Evolutionary conservation across 2,888 invertebrate species (phyloP).

Genomic region (Lamproptera curius): DNA sequence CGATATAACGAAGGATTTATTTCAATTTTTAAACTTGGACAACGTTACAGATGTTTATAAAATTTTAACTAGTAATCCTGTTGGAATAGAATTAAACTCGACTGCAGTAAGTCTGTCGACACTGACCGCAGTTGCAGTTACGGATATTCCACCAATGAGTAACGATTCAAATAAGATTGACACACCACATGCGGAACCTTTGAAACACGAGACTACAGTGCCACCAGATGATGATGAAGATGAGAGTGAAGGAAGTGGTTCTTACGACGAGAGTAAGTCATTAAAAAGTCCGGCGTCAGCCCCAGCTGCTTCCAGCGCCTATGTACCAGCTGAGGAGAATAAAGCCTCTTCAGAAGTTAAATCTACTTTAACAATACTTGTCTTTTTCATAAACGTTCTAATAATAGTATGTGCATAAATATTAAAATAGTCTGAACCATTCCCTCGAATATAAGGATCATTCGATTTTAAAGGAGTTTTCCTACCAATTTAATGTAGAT

Average conservation of each 20-base stretch:
- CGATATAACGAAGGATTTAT: constrained; percentile 41
- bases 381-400: constrained; percentile 23
- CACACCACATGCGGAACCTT: constrained; percentile 51
- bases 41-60: constrained; percentile 48
- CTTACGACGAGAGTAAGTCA: constrained; percentile 48
- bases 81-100: constrained; percentile 29
- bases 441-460: not conserved
- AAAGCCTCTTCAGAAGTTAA: constrained; percentile 33
- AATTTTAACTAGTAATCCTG: constrained; percentile 34
- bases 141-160: not conserved
- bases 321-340: constrained; percentile 57
- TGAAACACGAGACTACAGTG: constrained; percentile 56
- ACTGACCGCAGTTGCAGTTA: constrained; percentile 22
- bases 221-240: constrained; percentile 70
- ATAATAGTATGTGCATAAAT: not conserved
- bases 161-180: constrained; percentile 17
- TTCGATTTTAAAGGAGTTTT: constrained; percentile 2
- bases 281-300: constrained; percentile 50
- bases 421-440: not conserved
- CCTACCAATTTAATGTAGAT: constrained; percentile 9
- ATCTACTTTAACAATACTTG: constrained; percentile 27
- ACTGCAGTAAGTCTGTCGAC: constrained; percentile 22
- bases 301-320: constrained; percentile 64
- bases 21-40: constrained; percentile 42
- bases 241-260: constrained; percentile 62